Evolutionary conservation across 1,140 invertebrate species (phyloP).

Genomic region (Drosophila mauritiana): DNA sequence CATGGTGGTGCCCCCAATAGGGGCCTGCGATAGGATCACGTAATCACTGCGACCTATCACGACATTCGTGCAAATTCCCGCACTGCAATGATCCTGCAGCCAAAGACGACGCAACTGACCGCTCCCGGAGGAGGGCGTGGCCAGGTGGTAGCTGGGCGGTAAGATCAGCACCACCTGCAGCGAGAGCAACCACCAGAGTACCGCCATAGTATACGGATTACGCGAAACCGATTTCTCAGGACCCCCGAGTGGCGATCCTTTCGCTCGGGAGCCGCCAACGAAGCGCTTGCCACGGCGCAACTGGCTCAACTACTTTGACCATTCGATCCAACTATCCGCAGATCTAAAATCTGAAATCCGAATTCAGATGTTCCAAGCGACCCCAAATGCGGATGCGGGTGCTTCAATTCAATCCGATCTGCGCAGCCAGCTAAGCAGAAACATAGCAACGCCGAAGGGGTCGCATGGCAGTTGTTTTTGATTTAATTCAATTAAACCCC

Average conservation of each 20-base stretch:
- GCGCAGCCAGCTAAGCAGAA: conserved; percentile 1
- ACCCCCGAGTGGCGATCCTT: conserved; percentile 34
- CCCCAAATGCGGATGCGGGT: conserved; percentile 51
- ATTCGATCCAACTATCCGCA: conserved; percentile 21
- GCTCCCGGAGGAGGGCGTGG: conserved; percentile 11
- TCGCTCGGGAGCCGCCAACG: conserved; percentile 58
- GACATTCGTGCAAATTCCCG: conserved; percentile 65
- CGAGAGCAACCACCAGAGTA: conserved; percentile 22
- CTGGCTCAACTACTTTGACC: conserved; percentile 61
- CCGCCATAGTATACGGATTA: conserved; percentile 14
- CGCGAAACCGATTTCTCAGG: conserved; percentile 11
- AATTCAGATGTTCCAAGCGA: conserved; percentile 14
- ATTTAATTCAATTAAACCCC: conserved; percentile 81
- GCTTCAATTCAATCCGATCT: conserved; percentile 44
- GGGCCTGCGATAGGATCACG: conserved; percentile 74
- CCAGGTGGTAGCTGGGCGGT: conserved; percentile 27
- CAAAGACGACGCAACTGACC: conserved; percentile 76
- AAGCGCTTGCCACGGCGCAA: conserved; percentile 74
- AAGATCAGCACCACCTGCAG: conserved; percentile 13
- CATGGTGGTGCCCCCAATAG: conserved; percentile 60
- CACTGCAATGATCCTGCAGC: conserved; percentile 81
- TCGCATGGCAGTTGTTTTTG: conserved; percentile 40
- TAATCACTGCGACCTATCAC: conserved; percentile 75
- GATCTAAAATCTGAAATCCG: conserved; percentile 23
- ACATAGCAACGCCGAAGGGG: conserved; percentile 6